Evolutionary conservation across 1,140 invertebrate genomes (phyloP), one percentile per base, ranked within the genome.

Genomic region (Muscidifurax raptorellus): DNA sequence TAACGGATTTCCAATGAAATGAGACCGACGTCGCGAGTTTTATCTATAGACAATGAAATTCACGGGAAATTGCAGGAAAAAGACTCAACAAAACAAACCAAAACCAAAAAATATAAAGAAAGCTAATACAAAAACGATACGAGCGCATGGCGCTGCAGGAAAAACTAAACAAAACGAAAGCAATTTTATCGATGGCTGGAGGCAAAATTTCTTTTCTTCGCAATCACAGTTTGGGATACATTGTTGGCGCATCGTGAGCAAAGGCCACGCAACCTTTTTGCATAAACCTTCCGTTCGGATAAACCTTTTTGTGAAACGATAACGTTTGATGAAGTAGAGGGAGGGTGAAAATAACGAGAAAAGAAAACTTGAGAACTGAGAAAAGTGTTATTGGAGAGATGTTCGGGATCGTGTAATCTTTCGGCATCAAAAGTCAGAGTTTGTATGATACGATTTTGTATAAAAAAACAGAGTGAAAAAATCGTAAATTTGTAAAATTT

Each of bases 301-400:
- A 85, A 44, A 32, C 52, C 28, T 40, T 78, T 72, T 82, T 79
- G 64, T 82, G 74, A 32, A 72, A 82, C 75, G 52, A 85, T 81
- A 47, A 64, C 28, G 74, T 77, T 82, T 64, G 22, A 76, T 69
- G 30, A 81, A 18, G 10, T 30, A 77, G 71, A 79, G 59, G n/a
- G 30, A 79, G 12, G 15, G 2, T 44, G 59, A 25, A 79, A 79
- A 47, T 10, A 52, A 85, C 7, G 78, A 72, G 82, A 59, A 82
- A 27, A 69, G 71, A 47, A 77, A 66, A 15, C 52, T 59, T 59
- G 69, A 77, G 40, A 85, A 25, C 25, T 10, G 80, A 82, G 84
- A 85, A 85, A 85, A 85, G 84, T 85, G 84, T 85, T 82, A 78
- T 64, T 78, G 59, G 83, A 72, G 32, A 77, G 66, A 36, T 59